phyloP scores from a whole-genome alignment of 2,888 invertebrate species.

The Melanargia galathea region DNA sequence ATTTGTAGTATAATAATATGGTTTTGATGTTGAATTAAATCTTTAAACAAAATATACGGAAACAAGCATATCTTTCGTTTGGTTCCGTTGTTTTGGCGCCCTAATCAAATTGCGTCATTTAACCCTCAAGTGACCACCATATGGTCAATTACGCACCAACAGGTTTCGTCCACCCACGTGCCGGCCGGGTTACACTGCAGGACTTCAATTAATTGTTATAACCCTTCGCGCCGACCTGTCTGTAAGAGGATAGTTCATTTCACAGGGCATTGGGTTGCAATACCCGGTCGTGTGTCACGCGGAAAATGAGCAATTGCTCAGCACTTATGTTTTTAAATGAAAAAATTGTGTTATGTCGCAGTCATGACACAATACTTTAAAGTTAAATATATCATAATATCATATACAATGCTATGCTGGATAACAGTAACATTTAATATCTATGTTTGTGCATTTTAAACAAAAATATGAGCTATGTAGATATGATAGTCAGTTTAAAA shows the following conservation, averaged over 20 bases:
- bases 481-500: too few species aligned
- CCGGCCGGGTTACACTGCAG: conserved; percentile 58
- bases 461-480: too few species aligned
- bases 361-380: too few species aligned
- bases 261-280: conserved; percentile 57
- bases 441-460: too few species aligned
- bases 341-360: too few species aligned
- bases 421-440: too few species aligned
- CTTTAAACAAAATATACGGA: too few species aligned
- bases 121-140: conserved; percentile 48
- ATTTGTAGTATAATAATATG: too few species aligned
- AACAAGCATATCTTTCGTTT: neutral
- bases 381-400: too few species aligned
- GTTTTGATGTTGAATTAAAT: too few species aligned
- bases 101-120: conserved; percentile 14
- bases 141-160: conserved; percentile 61
- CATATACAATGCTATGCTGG: too few species aligned
- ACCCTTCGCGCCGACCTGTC: conserved; percentile 55
- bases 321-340: neutral
- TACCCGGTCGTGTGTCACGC: conserved; percentile 40
- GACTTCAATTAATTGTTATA: conserved; percentile 77
- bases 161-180: conserved; percentile 69
- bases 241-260: conserved; percentile 57
- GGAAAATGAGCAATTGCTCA: conserved; percentile 33
- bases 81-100: neutral